Base-by-base conservation (phyloP, 2,113 vertebrate species). In the Catharus minimus region DNA sequence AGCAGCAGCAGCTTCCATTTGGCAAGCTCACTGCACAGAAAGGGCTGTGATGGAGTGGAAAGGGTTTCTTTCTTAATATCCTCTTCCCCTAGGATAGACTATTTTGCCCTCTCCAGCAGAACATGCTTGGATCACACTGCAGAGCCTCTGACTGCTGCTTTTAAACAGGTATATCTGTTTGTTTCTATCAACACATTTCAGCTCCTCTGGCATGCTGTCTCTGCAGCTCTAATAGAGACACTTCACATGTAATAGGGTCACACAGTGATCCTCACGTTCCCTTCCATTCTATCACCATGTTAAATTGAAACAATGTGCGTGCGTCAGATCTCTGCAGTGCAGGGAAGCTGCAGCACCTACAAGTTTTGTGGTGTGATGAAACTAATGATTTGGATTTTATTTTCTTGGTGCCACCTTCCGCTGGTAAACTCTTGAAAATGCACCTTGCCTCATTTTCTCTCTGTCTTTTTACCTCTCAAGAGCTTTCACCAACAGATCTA, bases 161-260 rank as follows among this genome's bases (percentile, higher is more conserved):
- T 94, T 94, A 88, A 95, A 89, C 88, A 92, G 90, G 89, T 85
- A 17, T 93, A 50, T 74, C 88, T 95, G 93, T 93, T 93, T 89
- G 94, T 95, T 95, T 91, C 91, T 72, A 94, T 58, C 95, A 89
- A 89, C 94, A 89, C 81, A 38, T 92, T 95, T 93, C 94, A 91
- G 95, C 93, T 95, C 92, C 95, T 94, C 94, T 95, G 92, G 91
- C 92, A 95, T 93, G 95, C 92, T 94, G 94, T 90, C 95, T 93
- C 76, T 94, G 86, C 88, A 69, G 92, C 90, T 82, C 89, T 94
- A 93, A 95, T 93, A 94, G 95, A 95, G 92, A 94, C 86, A 85
- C 94, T 91, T 87, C 95, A 85, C 91, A 41, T 79, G 93, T 96
- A 95, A 95, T 95, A 94, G 94, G 95, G 95, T 95, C 95, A 94